Percentiles rank a stretch among this genome's conserved stretches.
Evolutionary conservation across 92 coral and sea anemone genomes (phyloP).

Genomic region (Micromussa lordhowensis): DNA sequence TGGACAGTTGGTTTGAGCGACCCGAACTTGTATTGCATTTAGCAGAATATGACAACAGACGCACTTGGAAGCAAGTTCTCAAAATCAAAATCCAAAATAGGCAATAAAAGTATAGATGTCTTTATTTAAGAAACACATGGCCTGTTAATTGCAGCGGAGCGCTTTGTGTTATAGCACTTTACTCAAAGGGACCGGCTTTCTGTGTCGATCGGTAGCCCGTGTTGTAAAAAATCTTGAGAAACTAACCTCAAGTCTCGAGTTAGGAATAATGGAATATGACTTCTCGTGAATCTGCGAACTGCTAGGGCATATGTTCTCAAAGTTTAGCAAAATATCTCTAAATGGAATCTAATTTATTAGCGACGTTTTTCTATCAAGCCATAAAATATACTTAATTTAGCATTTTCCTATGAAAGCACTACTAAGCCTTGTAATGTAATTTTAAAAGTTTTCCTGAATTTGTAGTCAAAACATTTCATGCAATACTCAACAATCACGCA

Average conservation of each 20-base stretch:
- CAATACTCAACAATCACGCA: background rate
- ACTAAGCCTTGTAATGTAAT: background rate
- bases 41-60: background rate
- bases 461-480: constrained; percentile 3
- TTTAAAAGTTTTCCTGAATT: background rate
- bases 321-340: background rate
- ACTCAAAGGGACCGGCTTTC: background rate
- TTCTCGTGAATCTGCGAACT: background rate
- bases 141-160: background rate
- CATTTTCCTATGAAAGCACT: background rate
- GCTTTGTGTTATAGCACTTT: background rate
- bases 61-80: background rate
- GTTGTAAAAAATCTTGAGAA: background rate
- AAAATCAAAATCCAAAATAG: background rate
- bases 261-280: background rate
- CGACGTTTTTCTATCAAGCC: background rate
- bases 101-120: background rate
- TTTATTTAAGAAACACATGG: background rate
- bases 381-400: background rate
- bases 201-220: background rate
- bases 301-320: background rate
- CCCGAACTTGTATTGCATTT: background rate
- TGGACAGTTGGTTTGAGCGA: background rate
- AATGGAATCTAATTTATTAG: background rate
- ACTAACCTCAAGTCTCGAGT: background rate